Evolutionary conservation across 2,113 vertebrate genomes (phyloP).

Genomic region (Platysteira castanea): DNA sequence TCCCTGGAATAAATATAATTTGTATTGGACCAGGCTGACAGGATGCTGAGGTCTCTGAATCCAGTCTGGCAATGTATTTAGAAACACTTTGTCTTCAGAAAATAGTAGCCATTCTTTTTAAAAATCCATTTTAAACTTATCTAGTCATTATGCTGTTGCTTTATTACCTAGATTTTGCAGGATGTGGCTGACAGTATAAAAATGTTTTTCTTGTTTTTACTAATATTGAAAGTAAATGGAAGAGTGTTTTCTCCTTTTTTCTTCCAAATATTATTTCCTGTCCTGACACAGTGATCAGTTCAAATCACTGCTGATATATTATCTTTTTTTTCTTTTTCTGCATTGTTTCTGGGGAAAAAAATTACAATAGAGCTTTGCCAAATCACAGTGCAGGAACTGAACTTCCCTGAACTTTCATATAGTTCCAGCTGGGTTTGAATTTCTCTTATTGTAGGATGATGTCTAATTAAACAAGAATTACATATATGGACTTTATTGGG

Average conservation of each 20-base stretch:
- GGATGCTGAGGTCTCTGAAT: conserved; percentile 1
- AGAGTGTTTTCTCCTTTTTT: neutral
- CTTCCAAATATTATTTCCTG: neutral
- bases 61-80: neutral
- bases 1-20: neutral
- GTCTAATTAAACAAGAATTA: neutral
- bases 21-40: neutral
- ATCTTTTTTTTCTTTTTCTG: neutral
- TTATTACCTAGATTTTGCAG: conserved; percentile 15
- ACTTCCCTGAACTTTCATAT: neutral
- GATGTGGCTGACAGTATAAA: neutral
- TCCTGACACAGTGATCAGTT: neutral
- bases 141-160: neutral
- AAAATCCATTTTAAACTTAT: conserved; percentile 33
- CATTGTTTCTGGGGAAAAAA: neutral
- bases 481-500: neutral
- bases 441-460: neutral
- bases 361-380: neutral
- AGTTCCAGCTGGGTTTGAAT: neutral
- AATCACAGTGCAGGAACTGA: neutral
- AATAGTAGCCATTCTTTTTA: neutral
- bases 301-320: neutral
- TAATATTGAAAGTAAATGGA: neutral
- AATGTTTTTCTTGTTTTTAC: neutral
- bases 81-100: neutral